Evolutionary conservation across 1,140 invertebrate species (phyloP), one percentile per base, ranked within the genome.

Genomic region (Rhizoglyphus robini): DNA sequence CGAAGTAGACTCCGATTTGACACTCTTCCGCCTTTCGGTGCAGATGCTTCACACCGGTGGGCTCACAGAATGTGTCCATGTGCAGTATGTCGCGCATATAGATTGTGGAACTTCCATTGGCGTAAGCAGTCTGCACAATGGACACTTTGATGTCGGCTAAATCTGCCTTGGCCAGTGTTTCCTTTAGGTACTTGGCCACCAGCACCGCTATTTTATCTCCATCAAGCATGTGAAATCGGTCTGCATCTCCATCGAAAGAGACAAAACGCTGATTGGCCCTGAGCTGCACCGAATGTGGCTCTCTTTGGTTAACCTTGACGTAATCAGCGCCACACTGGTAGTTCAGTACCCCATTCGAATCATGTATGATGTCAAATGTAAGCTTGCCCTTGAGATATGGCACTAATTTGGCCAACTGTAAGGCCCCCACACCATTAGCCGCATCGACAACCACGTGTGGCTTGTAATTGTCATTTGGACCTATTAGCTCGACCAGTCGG

Each of bases 31-130:
- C 95, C 75, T 86, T 86, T 70, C 88, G 86, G 75, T 99, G 95
- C n/a, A 99, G 78, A 79, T 98, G 83, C 76, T 99, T 99, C 0
- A 99, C 93, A n/a, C 96, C 96, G 15, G 96, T 99, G 54, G 87
- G 83, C 8, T 87, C 88, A 79, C 88, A 94, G 4, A 82, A 83
- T n/a, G 34, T 38, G 31, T 49, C n/a, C 29, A 69, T 18, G 23
- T 64, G 88, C 76, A 98, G 76, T 71, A 81, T 76, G 30, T 96
- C 79, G 11, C 82, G 81, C 70, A 97, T 94, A 73, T 96, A 99
- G 67, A 85, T 80, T 0, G 94, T 98, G 0, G 94, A 97, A 48
- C 83, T 89, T 31, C 95, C 95, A 80, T 99, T 99, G 0, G 96
- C 92, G 78, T 99, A 99, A 0, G 96, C 96, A 30, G 95, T 99